Evolutionary conservation across 2,113 vertebrate genomes (phyloP), one percentile per base, ranked within the genome.

Genomic region (Taurulus bubalis): DNA sequence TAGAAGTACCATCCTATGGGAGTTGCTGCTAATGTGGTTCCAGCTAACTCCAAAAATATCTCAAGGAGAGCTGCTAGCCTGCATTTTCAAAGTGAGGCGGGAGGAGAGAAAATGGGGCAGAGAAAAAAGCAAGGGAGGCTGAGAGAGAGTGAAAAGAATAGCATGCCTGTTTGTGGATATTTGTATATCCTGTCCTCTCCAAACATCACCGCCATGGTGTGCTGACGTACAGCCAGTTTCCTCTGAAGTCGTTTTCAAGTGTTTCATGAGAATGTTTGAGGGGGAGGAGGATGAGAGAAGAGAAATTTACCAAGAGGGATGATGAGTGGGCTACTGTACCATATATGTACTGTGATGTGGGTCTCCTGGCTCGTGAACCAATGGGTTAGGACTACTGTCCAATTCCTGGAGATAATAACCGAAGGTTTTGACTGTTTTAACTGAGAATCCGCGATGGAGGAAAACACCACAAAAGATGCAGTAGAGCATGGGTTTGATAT

Each of bases 41-140:
- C 36, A 65, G 30, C 69, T 30, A 77, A 71, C 49, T 78, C 69
- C 65, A 75, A 79, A 90, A 90, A 12, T 77, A 80, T 84, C 69
- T 89, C 77, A 70, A 65, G 76, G 45, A 87, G 62, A 74, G 47
- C 70, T 80, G 38, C 8, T 80, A 83, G 73, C 88, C 87, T 87
- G 86, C 71, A 84, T 90, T 73, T 71, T 71, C 60, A 71, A 28
- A 64, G 16, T 60, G 68, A 47, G 15, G 30, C 30, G 30, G 16
- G 38, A 8, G 28, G 58, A 3, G 4, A 45, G 68, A 71, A 77
- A 56, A 32, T 32, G 42, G 66, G 62, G 28, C 51, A 75, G 20
- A 47, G 34, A 40, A 16, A 42, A 71, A 51, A 68, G 32, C 1
- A 18, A 34, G 3, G 26, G 24, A 28, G 24, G 15, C 55, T 56